These are phyloP conservation scores for Pantherophis alleghaniensis DNA, from an alignment of 2,797 vertebrate species.

Conservation along the genomic window DNA sequence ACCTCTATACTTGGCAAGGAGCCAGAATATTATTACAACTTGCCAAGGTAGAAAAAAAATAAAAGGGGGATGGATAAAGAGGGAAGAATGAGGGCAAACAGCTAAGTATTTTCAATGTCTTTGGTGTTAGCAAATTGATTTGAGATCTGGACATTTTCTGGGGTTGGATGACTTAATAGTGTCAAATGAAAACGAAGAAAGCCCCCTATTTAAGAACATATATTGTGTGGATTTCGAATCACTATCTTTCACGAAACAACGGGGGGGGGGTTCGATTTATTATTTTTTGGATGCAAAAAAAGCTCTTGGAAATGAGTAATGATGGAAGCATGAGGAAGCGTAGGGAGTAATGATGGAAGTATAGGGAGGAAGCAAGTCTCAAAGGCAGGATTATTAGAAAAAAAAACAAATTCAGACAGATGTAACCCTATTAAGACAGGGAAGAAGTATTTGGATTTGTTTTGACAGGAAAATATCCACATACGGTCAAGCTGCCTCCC, in stretches of 20 bases:
- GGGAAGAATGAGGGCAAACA: background rate
- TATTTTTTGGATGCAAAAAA: background rate
- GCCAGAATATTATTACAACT: conserved; percentile 64
- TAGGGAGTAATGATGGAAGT: background rate
- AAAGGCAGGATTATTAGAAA: background rate
- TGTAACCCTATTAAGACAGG: background rate
- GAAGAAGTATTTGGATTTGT: background rate
- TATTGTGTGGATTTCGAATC: background rate
- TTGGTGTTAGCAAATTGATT: background rate
- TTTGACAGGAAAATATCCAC: background rate
- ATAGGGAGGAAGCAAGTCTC: background rate
- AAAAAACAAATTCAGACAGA: background rate
- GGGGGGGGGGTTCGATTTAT: background rate
- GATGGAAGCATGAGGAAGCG: background rate
- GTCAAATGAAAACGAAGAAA: background rate
- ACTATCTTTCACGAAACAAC: background rate
- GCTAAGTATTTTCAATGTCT: background rate
- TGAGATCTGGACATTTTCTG: background rate
- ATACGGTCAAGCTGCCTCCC: background rate
- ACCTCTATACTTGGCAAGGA: conserved; percentile 57
- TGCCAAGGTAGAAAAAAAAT: background rate
- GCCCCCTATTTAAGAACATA: background rate
- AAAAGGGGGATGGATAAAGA: background rate
- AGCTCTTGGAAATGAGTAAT: background rate
- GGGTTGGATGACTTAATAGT: background rate